Conservation (phyloP, 2,113 vertebrate species). For the Chlorodrepanis virens region DNA sequence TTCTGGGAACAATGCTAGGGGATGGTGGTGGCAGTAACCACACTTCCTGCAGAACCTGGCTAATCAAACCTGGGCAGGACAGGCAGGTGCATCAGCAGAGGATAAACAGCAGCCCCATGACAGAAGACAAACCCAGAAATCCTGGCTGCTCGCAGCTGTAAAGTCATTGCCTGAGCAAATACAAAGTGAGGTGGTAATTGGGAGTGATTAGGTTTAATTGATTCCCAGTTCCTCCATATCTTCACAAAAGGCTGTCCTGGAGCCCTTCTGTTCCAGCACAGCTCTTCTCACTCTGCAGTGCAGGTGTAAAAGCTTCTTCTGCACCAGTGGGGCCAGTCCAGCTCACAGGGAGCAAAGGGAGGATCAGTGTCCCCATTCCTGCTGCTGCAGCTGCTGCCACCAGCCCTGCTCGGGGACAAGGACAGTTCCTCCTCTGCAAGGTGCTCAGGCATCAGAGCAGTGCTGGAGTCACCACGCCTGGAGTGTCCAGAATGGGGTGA, state of each 20-base stretch:
- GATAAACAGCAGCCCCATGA: background rate
- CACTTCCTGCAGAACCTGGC: background rate
- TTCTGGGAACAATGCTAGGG: too few species aligned
- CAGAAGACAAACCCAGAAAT: background rate
- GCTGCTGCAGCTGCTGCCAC: background rate
- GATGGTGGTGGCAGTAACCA: rapidly evolving
- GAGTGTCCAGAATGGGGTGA: background rate
- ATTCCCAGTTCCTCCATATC: background rate
- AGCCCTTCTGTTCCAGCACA: background rate
- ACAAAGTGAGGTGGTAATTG: background rate
- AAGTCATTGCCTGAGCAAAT: background rate
- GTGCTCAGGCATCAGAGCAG: background rate
- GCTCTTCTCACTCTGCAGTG: background rate
- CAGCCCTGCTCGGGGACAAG: background rate
- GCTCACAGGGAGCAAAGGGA: background rate
- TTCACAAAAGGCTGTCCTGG: background rate
- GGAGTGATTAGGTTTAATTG: constrained; percentile 36
- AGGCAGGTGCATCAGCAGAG: background rate
- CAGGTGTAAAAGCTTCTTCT: background rate
- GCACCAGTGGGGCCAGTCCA: rapidly evolving
- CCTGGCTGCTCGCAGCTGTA: background rate
- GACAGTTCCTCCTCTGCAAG: background rate
- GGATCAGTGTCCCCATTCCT: background rate
- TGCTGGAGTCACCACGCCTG: background rate
- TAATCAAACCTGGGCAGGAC: background rate